Evolutionary conservation across 1,140 invertebrate genomes (phyloP), one percentile per base, ranked within the genome.

Genomic region (Bombus pascuorum): DNA sequence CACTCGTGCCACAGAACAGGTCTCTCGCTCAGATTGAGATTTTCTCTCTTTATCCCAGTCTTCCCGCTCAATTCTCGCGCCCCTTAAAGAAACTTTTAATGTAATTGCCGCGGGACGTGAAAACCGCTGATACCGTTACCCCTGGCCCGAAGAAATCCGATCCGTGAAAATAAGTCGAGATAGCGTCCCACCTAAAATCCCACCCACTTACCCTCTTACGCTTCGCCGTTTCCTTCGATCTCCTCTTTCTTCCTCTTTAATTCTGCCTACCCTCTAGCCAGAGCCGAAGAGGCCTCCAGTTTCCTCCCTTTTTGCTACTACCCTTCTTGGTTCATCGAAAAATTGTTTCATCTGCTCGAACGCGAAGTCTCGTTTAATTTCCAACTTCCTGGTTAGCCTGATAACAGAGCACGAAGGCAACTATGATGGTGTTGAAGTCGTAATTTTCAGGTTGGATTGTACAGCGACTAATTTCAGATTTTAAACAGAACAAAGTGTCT

Each of bases 31-130:
- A 10, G 25, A 3, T 59, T 42, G 68, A 82, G 70, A 85, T 90
- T 87, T 80, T 86, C 89, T 77, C 75, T 87, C 83, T 90, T 86
- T 86, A 83, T 85, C 81, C 68, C 81, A 86, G 86, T 89, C 89
- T 87, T 81, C 71, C 86, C 81, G 84, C 86, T 88, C 89, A 76
- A 90, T 90, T 90, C 89, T 88, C 89, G 89, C 89, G 83, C 86
- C 89, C 89, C 89, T 90, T 91, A 91, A 91, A 91, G 90, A 91
- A 91, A 91, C 90, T 91, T 91, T 91, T 91, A 91, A 91, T 91
- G 90, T 91, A 91, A 91, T 91, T 91, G 90, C 90, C 90, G 90
- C 88, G 86, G 90, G 90, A 91, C 90, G 90, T 91, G 90, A 91
- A 91, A 91, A 91, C 90, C 90, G 90, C 90, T 91, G 90, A 91